Base-by-base conservation (phyloP, 2,888 invertebrate species). In the Lysandra coridon region DNA sequence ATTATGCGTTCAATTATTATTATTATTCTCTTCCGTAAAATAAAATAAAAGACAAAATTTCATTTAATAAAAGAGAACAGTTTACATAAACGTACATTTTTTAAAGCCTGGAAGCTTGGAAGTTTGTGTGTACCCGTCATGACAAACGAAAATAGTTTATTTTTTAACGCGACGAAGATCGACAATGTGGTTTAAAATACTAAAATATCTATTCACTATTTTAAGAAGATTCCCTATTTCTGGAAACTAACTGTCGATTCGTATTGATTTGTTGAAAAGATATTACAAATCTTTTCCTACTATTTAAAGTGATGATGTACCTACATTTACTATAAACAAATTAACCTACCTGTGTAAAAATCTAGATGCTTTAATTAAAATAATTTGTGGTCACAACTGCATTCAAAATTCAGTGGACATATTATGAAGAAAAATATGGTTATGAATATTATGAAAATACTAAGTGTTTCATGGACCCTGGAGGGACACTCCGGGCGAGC, bases 131-230 rank as follows among this genome's bases (percentile, higher is more conserved):
- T 23, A 23, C 17, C 12, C 30, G 69, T 69, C 69, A 69, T 37
- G 12, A 37, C 33, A 17, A 69, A 69, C 37, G 69, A 69, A 69
- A 69, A 69, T 69, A 69, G 69, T 69, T 37, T 69, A 33, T 69
- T 69, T 69, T 69, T 69, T 69, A 37, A 69, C 69, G 69, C 33
- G 69, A 69, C 69, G 33, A 69, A 69, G 17, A 69, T 69, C 14
- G 69, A 69, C 33, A 69, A 69, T 69, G 69, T 69, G 69, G 33
- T 69, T 69, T 69, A 14, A 33, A 33, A 69, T 30, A 69, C 69
- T 14, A 69, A 69, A 69, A 69, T 69, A 17, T 14, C 30, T 30
- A 69, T 69, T 14, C 10, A 17, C 69, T 69, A 69, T 69, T 69
- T 69, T 69, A 33, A 69, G 14, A 12, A 33, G 69, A 33, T 69